Base-by-base conservation (phyloP, 2,797 vertebrate genomes). In the Nothura maculosa region DNA sequence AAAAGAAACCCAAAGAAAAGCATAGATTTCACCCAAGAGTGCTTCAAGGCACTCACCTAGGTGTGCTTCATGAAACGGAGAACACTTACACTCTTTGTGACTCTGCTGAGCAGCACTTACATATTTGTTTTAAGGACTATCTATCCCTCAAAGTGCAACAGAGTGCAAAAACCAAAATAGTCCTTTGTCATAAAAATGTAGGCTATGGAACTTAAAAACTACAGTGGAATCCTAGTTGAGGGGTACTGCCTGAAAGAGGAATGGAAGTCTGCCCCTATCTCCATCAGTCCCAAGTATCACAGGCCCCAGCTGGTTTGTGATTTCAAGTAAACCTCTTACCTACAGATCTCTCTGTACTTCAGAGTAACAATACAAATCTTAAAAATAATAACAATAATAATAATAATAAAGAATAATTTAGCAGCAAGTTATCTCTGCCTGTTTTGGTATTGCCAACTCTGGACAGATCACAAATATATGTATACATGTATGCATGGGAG, bases 401-500 rank as follows among this genome's bases (percentile, higher is more conserved):
- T 61, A 80, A 30, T 11, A n/a, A 12, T n/a, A 89, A 40, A 40
- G 40, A 92, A 75, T 62, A 34, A 69, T 57, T 43, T 73, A 50
- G 55, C n/a, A 92, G 25, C 30, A 93, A 64, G 57, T 80, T 67
- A 67, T 55, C 6, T 62, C 66, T 68, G 0, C 1, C 12, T 55
- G 70, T 61, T 89, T 70, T 74, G 47, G 52, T 80, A 69, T 0
- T 30, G 28, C 38, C 70, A 76, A 75, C 77, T 58, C 25, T 28
- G 47, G 70, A 89, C 16, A 83, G 30, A 61, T 68, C 21, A 78
- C 25, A 43, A 20, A 7, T 84, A n/a, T n/a, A n/a, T n/a, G n/a
- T n/a, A n/a, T n/a, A n/a, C n/a, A 58, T 0, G 1, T 9, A 48
- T 28, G 34, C 5, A 12, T 3, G 9, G 16, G 24, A 87, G 43